Evolutionary conservation across 2,113 vertebrate species (phyloP).

Genomic region (Tapirus terrestris): DNA sequence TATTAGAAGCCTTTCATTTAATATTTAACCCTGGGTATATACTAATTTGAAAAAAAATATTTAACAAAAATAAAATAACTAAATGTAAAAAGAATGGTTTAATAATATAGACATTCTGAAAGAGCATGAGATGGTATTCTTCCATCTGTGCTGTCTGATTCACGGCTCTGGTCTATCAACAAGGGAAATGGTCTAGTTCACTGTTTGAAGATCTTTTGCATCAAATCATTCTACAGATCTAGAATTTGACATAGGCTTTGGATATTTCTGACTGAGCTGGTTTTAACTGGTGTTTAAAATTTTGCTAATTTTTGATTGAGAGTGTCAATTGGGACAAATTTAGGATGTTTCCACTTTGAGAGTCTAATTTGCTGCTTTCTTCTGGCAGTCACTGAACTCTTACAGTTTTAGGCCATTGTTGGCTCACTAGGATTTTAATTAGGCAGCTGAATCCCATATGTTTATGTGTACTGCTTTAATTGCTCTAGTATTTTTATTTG

Average conservation of each 20-base stretch:
- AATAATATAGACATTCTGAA: not conserved
- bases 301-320: not conserved
- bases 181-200: not conserved
- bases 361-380: not conserved
- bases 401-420: not conserved
- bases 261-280: not conserved
- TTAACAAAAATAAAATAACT: not conserved
- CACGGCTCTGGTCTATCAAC: not conserved
- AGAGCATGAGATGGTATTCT: not conserved
- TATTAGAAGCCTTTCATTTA: slow-evolving; percentile 31
- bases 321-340: not conserved
- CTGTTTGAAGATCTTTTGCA: not conserved
- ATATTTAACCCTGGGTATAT: not conserved
- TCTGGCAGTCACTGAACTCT: not conserved
- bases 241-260: not conserved
- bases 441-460: not conserved
- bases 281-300: not conserved
- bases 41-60: not conserved
- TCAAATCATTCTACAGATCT: slow-evolving; percentile 35
- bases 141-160: not conserved
- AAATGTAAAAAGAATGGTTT: not conserved
- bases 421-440: slow-evolving; percentile 1
- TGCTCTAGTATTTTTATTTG: slow-evolving; percentile 9
- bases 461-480: not conserved
- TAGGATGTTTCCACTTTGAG: not conserved